Percentiles rank a stretch among this genome's conserved stretches.
Conservation (phyloP, 2,113 vertebrate species). For the Cochlearius cochlearius region DNA sequence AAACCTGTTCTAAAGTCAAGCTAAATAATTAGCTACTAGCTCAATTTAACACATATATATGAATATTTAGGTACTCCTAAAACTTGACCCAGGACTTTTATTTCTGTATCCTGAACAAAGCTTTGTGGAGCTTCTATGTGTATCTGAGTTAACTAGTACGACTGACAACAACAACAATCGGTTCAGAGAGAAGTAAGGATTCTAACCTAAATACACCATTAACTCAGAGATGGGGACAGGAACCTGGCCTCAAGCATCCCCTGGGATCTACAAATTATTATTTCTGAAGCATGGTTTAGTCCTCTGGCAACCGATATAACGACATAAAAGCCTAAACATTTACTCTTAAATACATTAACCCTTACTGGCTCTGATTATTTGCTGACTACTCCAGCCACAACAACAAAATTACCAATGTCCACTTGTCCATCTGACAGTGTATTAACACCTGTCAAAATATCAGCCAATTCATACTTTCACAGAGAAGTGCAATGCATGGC, state of each 20-base stretch:
- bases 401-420: neutral
- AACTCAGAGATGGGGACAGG: neutral
- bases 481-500: neutral
- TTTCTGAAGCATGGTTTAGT: neutral
- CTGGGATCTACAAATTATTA: neutral
- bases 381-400: neutral
- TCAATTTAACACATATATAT: neutral
- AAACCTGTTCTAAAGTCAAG: neutral
- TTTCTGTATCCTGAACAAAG: neutral
- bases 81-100: neutral
- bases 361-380: neutral
- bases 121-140: neutral
- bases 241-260: neutral
- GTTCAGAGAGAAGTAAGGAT: neutral
- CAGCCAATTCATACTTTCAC: neutral
- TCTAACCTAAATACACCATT: neutral
- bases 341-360: neutral
- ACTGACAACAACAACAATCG: neutral
- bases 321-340: fast-evolving
- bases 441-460: neutral
- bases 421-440: neutral
- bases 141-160: neutral
- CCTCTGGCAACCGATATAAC: neutral
- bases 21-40: neutral
- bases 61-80: neutral